phyloP scores from a whole-genome alignment of 1,140 invertebrate genomes.

The Lordiphosa collinella region DNA sequence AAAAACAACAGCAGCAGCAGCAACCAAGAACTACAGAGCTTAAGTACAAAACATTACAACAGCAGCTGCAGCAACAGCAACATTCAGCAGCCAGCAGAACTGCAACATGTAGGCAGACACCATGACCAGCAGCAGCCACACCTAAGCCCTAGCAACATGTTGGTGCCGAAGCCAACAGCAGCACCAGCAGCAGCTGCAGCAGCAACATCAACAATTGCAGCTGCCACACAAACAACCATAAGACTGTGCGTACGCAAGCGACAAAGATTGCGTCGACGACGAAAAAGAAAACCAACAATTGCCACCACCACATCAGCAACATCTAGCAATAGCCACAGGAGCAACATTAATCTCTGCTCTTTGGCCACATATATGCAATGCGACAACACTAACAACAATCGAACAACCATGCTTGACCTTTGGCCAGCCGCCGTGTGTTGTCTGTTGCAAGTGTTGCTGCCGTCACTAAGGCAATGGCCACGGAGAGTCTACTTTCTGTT shows the following conservation, averaged over 20 bases:
- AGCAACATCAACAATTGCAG: slow-evolving; percentile 42
- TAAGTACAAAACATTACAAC: slow-evolving; percentile 65
- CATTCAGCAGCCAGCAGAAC: slow-evolving; percentile 35
- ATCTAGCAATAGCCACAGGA: slow-evolving; percentile 36
- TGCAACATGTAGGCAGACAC: slow-evolving; percentile 34
- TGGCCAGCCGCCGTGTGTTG: slow-evolving; percentile 30
- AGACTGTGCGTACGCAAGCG: slow-evolving; percentile 76
- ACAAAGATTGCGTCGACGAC: slow-evolving; percentile 70
- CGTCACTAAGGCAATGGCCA: slow-evolving; percentile 29
- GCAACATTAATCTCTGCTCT: slow-evolving; percentile 46
- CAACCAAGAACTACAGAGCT: slow-evolving; percentile 65
- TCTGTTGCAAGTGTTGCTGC: slow-evolving; percentile 46
- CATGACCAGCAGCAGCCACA: slow-evolving; percentile 25
- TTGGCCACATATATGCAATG: slow-evolving; percentile 47
- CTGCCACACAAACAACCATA: slow-evolving; percentile 47
- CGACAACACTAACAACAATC: slow-evolving; percentile 37
- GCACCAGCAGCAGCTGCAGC: slow-evolving; percentile 15
- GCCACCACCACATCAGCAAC: slow-evolving; percentile 30
- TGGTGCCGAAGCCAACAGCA: neutral
- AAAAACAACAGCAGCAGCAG: slow-evolving; percentile 26
- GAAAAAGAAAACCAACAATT: slow-evolving; percentile 67
- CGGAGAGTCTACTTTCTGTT: slow-evolving; percentile 31
- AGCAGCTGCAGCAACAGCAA: slow-evolving; percentile 32
- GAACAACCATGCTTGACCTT: slow-evolving; percentile 28
- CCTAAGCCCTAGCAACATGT: slow-evolving; percentile 33